Evolutionary conservation across 2,797 vertebrate genomes (phyloP).

Genomic region (Sciurus vulgaris): DNA sequence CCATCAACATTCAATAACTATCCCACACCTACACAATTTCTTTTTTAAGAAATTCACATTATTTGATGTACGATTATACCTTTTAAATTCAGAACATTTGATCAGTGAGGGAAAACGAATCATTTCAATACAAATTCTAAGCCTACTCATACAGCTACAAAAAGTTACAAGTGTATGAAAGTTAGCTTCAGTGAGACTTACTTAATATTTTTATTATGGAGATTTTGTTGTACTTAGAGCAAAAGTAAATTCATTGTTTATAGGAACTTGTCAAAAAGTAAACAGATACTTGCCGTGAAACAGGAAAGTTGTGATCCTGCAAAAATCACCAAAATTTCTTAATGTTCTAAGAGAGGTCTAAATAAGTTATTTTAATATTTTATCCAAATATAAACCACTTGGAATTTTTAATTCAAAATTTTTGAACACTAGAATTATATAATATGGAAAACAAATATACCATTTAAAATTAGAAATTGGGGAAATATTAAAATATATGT

Average conservation of each 20-base stretch:
- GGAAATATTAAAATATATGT: background rate
- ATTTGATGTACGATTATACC: slow-evolving; percentile 20
- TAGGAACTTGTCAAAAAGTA: background rate
- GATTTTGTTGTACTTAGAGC: background rate
- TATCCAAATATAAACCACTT: background rate
- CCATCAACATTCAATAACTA: background rate
- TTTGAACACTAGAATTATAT: background rate
- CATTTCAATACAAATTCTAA: background rate
- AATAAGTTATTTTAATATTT: slow-evolving; percentile 1
- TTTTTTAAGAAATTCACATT: slow-evolving; percentile 5
- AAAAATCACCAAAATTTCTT: slow-evolving; percentile 33
- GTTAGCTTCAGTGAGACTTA: background rate
- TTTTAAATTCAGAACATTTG: slow-evolving; percentile 2
- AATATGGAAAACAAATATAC: background rate
- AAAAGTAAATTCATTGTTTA: background rate
- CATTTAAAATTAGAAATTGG: background rate
- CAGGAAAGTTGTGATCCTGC: background rate
- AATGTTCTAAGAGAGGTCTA: background rate
- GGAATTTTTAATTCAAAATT: slow-evolving; percentile 53
- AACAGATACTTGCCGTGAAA: background rate
- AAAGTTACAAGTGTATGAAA: background rate
- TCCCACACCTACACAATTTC: background rate
- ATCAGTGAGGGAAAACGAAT: slow-evolving; percentile 14
- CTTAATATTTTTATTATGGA: background rate
- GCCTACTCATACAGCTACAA: background rate